Evolutionary conservation across 2,797 vertebrate species (phyloP), one percentile per base, ranked within the genome.

Genomic region (Macrochelys suwanniensis): DNA sequence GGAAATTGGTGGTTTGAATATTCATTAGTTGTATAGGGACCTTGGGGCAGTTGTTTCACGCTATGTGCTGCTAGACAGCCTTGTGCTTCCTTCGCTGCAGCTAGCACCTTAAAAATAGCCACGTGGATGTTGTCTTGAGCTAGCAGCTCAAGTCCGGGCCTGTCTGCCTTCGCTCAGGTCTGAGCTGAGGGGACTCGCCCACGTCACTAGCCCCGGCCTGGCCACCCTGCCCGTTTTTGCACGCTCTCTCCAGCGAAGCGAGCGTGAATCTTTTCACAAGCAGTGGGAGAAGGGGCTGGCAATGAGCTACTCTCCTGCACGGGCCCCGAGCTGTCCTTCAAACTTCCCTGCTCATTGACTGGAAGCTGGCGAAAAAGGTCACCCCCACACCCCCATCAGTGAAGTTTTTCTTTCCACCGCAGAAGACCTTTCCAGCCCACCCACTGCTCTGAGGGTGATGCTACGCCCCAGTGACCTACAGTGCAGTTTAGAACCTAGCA

Each of bases 381-480:
- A 4, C 19, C 13, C 26, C 5, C 57, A 49, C 28, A 11, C 1
- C 28, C 57, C 17, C 9, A 3, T 4, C 68, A 71, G 21, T 42
- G 21, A 25, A 71, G 21, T 42, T 71, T 71, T 42, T 71, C 68
- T 42, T 71, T 42, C 68, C 37, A 42, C 21, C 6, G 19, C 37
- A 23, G 68, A 42, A 68, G 16, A 68, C 19, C 68, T 71, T 71
- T 71, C 37, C 68, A 71, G 19, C 11, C 65, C 68, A 71, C 68
- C 68, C 37, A 71, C 68, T 42, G 37, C 19, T 42, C 68, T 42
- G n/a, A 37, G 7, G 5, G 33, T 37, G 61, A 21, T 19, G 33
- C 16, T 19, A 9, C 8, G 5, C 17, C 68, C 21, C 5, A 2
- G n/a, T 23, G 10, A 21, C n/a, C n/a, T 11, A 6, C 2, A 3